These are phyloP conservation scores for Caenorhabditis auriculariae DNA, from an alignment of 2,888 invertebrate genomes.

Conservation along the genomic window DNA sequence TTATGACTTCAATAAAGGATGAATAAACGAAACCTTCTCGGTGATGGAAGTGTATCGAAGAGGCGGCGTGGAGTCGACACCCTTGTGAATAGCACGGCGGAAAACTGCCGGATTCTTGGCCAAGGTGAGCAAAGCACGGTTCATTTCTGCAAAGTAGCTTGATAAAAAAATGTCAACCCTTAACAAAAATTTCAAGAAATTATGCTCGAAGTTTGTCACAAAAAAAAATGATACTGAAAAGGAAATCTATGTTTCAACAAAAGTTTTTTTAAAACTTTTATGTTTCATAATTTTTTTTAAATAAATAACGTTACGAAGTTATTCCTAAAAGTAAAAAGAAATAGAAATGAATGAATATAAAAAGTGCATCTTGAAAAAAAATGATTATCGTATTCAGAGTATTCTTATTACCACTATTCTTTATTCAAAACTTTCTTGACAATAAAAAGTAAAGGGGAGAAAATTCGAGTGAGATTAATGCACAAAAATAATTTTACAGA, in stretches of 20 bases:
- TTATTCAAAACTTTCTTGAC: too few relatives aligned
- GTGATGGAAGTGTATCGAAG: slow-evolving; percentile 39
- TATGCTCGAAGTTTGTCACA: too few relatives aligned
- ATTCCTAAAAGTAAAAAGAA: too few relatives aligned
- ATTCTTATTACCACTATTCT: too few relatives aligned
- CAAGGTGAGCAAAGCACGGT: slow-evolving; percentile 37
- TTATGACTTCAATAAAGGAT: neutral
- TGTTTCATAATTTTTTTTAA: too few relatives aligned
- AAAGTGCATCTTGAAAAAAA: neutral
- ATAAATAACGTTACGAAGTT: neutral
- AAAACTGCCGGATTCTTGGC: slow-evolving; percentile 28
- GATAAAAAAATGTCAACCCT: too few relatives aligned
- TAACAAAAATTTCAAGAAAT: too few relatives aligned
- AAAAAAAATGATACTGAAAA: neutral
- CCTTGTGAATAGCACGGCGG: slow-evolving; percentile 50
- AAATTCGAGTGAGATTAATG: too few relatives aligned
- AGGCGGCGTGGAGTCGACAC: slow-evolving; percentile 51
- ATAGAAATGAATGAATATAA: neutral
- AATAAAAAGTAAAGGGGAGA: too few relatives aligned
- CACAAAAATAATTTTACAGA: too few relatives aligned
- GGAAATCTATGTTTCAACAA: neutral
- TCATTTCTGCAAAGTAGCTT: slow-evolving; percentile 28
- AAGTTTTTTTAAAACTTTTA: too few relatives aligned
- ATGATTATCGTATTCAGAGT: too few relatives aligned
- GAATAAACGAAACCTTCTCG: slow-evolving; percentile 40